Percentiles rank a stretch among this genome's conserved stretches.
phyloP scores from a whole-genome alignment of 2,113 vertebrate genomes.

The Struthio camelus region DNA sequence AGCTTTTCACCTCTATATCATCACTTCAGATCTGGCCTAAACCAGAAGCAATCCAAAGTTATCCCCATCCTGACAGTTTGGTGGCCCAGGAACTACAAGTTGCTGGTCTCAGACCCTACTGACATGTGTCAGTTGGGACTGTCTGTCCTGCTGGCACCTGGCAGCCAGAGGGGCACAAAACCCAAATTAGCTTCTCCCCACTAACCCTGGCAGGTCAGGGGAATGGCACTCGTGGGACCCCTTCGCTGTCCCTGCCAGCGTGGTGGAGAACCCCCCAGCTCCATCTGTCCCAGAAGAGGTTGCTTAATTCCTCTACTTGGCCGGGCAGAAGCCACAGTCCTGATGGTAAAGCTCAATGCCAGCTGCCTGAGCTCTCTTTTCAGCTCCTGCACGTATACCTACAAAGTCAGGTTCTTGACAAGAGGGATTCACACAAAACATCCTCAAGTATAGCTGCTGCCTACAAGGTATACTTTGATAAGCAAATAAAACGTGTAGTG shows the following conservation, averaged over 20 bases:
- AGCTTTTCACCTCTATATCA: background rate
- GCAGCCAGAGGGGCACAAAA: background rate
- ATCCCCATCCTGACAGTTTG: background rate
- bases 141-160: accelerated
- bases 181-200: background rate
- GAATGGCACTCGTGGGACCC: background rate
- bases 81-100: background rate
- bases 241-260: background rate
- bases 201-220: background rate
- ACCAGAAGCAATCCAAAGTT: background rate
- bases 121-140: accelerated
- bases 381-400: background rate
- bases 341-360: background rate
- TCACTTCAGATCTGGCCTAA: background rate
- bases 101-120: background rate
- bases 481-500: background rate
- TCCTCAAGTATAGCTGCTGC: background rate
- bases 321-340: background rate
- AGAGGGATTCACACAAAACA: background rate
- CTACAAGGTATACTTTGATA: background rate
- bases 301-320: background rate
- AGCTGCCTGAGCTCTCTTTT: background rate
- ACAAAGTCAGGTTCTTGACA: background rate
- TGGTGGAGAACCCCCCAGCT: background rate
- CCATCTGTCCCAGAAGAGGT: background rate